Base-by-base conservation (phyloP, 1,140 invertebrate genomes). In the Oedothorax gibbosus region DNA sequence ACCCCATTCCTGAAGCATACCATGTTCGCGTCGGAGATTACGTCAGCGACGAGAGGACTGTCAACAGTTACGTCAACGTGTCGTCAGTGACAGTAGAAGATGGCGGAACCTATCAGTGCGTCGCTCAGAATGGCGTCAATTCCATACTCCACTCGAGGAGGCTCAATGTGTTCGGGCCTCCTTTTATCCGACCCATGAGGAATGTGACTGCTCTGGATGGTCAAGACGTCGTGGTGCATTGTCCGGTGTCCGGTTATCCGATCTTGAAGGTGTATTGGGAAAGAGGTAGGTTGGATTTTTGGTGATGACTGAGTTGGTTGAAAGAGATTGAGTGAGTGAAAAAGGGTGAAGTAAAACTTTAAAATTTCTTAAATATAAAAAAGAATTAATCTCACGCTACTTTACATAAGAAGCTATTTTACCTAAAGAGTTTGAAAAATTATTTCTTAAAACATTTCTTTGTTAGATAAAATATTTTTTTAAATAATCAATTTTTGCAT, bases 161-260 rank as follows among this genome's bases (percentile, higher is more conserved):
- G 88, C 94, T 98, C 81, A 97, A 97, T 91, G 95, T 98, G 88
- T 86, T 76, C 10, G 87, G 96, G 11, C 91, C 94, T 68, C 96
- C 96, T 15, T 96, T 94, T 89, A 96, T 98, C 82, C 91, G 96
- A 78, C 93, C 94, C 87, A 97, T 98, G 96, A 94, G 94, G 21
- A 97, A 96, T 91, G 93, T 97, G 53, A 96, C 95, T 9, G 96
- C 96, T 0, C 94, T 97, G 14, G 96, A 96, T 54, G 96, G 96
- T 73, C 94, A 93, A 88, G 94, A 94, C 90, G 92, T 97, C 86
- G 92, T 94, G 87, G 95, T 98, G 88, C 95, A 96, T 90, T 98
- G 97, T 90, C 96, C 96, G 71, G 96, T 97, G n/a, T 96, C 96
- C 64, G 97, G 97, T 54, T 97, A 96, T 91, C 97, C 97, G 7